phyloP scores from a whole-genome alignment of 2,113 vertebrate genomes.

The Neofelis nebulosa region DNA sequence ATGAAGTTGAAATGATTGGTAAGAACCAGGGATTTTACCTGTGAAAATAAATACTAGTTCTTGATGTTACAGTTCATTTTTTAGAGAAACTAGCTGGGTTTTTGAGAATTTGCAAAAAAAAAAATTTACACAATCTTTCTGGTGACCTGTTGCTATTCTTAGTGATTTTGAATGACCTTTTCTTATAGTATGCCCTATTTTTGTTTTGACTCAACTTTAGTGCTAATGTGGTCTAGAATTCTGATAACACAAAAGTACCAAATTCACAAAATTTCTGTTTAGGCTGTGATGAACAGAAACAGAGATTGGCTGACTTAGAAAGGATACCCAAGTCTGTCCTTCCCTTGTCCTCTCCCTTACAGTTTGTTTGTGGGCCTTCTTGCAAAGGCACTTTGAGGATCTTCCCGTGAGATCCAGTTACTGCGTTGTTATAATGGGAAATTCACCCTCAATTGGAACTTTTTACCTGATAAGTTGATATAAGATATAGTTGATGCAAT shows the following conservation, averaged over 20 bases:
- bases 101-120: background rate
- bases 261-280: conserved; percentile 19
- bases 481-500: background rate
- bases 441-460: background rate
- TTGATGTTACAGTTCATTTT: background rate
- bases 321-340: background rate
- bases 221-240: background rate
- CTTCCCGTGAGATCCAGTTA: background rate
- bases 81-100: background rate
- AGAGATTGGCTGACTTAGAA: background rate
- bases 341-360: background rate
- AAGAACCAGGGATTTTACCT: background rate
- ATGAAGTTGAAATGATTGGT: background rate
- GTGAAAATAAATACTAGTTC: background rate
- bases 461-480: background rate
- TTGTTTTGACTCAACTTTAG: background rate
- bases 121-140: background rate
- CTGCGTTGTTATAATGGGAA: background rate
- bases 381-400: background rate
- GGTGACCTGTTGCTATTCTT: background rate
- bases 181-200: background rate
- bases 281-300: conserved; percentile 3
- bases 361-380: background rate
- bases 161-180: background rate
- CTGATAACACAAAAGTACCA: background rate